Evolutionary conservation across 2,113 vertebrate genomes (phyloP).

Genomic region (Corythaixoides concolor): DNA sequence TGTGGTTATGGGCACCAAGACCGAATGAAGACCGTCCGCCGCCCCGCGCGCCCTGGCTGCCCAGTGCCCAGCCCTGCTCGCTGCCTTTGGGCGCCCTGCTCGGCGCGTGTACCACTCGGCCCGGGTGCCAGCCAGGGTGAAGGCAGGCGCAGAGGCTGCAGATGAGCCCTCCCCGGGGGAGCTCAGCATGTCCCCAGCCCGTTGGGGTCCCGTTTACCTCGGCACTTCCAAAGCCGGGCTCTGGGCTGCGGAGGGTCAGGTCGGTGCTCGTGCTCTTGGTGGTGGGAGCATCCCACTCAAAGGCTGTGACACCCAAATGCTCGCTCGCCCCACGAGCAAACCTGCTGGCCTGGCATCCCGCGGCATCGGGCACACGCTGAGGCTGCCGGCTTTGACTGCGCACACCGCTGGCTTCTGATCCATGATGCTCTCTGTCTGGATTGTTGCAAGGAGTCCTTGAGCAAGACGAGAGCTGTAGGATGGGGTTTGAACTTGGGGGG

Average conservation of each 20-base stretch:
- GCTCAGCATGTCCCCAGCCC: fast-evolving
- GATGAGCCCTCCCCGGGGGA: not conserved
- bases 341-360: not conserved
- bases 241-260: not conserved
- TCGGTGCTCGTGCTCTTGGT: not conserved
- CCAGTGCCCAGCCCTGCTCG: no score
- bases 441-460: not conserved
- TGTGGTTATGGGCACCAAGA: not conserved
- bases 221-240: not conserved
- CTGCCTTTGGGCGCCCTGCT: not conserved
- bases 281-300: not conserved
- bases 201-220: fast-evolving
- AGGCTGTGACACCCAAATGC: not conserved
- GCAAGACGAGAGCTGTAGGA: fast-evolving
- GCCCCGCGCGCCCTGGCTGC: not conserved
- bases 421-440: fast-evolving
- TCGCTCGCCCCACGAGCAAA: not conserved
- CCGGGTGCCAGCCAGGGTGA: no score
- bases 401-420: fast-evolving
- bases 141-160: fast-evolving
- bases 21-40: not conserved
- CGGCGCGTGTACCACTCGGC: no score
- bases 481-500: not conserved
- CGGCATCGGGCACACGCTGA: not conserved
- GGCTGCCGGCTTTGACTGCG: not conserved